Conservation (phyloP, 2,888 invertebrate species). For the Apodemia zela region DNA sequence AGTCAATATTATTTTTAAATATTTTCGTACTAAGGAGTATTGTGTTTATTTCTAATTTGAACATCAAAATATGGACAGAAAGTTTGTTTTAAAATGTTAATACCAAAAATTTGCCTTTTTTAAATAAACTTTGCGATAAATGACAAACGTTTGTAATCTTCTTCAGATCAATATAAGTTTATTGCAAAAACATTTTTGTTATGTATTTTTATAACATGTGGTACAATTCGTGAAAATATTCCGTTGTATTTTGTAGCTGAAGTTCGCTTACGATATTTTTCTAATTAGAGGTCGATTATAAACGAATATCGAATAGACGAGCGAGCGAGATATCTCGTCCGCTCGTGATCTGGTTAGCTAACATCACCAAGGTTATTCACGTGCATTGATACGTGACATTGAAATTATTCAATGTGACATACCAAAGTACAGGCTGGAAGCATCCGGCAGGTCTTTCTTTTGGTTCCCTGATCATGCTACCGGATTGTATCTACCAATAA, state of each 20-base stretch:
- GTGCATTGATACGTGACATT: slow-evolving; percentile 51
- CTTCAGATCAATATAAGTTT: too few relatives aligned
- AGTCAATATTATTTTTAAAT: too few relatives aligned
- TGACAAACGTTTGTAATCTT: too few relatives aligned
- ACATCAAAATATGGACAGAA: too few relatives aligned
- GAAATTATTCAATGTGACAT: slow-evolving; percentile 39
- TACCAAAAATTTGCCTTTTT: too few relatives aligned
- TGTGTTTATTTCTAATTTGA: too few relatives aligned
- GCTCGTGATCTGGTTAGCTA: slow-evolving; percentile 66
- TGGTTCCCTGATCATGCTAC: not conserved
- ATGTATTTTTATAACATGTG: not conserved
- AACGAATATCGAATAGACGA: slow-evolving; percentile 52
- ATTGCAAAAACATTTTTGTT: too few relatives aligned
- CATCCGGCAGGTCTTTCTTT: not conserved
- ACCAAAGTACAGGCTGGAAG: slow-evolving; percentile 29
- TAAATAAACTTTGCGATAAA: too few relatives aligned
- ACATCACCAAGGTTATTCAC: slow-evolving; percentile 71
- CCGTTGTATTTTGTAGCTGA: not conserved
- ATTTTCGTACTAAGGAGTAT: too few relatives aligned
- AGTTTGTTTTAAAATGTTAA: too few relatives aligned
- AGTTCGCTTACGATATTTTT: slow-evolving; percentile 23
- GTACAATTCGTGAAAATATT: not conserved
- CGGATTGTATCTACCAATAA: too few relatives aligned
- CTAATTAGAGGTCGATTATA: slow-evolving; percentile 35
- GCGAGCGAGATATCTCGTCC: slow-evolving; percentile 62